phyloP scores from a whole-genome alignment of 2,888 invertebrate species.

The Harmothoe impar region DNA sequence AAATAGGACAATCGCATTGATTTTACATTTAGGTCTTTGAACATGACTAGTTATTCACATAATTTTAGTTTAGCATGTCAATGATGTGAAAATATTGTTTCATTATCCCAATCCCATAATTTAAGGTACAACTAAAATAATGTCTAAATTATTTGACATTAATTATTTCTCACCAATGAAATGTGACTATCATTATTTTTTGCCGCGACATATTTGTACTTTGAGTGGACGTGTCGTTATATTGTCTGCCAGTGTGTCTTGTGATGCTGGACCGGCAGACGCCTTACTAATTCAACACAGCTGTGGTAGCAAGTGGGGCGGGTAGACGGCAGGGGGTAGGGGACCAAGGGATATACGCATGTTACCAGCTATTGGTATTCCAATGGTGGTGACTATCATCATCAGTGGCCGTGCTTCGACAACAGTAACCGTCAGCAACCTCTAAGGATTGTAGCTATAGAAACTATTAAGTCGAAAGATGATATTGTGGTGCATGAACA shows the following conservation, averaged over 20 bases:
- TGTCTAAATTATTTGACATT: neutral
- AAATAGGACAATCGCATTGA: neutral
- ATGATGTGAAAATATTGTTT: neutral
- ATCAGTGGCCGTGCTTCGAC: neutral
- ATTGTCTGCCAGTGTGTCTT: neutral
- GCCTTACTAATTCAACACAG: neutral
- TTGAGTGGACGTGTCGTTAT: neutral
- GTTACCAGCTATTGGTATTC: neutral
- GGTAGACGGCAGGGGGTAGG: neutral
- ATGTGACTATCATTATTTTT: neutral
- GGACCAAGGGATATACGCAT: neutral
- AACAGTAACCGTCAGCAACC: neutral
- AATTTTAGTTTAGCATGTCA: too few species aligned
- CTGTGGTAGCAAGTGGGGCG: neutral
- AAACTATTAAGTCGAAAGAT: too few species aligned
- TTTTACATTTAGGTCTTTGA: slow-evolving; percentile 3
- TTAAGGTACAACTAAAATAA: too few species aligned
- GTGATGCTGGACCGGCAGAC: neutral
- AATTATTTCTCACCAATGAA: neutral
- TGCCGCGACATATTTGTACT: neutral
- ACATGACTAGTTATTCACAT: neutral
- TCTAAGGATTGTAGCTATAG: too few species aligned
- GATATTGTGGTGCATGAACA: too few species aligned
- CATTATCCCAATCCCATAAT: neutral
- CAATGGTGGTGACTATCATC: neutral